phyloP scores from a whole-genome alignment of 2,888 invertebrate species.

The Poecilobothrus nobilitatus region DNA sequence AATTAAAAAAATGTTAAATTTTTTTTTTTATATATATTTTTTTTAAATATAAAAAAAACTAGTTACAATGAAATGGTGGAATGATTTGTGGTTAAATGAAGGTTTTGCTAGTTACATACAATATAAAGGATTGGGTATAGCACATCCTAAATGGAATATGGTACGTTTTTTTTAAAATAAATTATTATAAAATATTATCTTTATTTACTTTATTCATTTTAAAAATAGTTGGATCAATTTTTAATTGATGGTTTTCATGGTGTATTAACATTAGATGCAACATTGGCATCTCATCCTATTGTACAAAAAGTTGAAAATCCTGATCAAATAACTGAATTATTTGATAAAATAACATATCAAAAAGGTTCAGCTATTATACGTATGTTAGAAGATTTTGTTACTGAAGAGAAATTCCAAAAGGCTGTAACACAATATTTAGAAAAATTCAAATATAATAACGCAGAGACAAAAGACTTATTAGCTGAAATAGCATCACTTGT shows the following conservation, averaged over 20 bases:
- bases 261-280: slow-evolving; percentile 67
- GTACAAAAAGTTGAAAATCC: slow-evolving; percentile 76
- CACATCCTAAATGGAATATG: slow-evolving; percentile 73
- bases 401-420: slow-evolving; percentile 56
- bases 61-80: slow-evolving; percentile 93
- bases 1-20: too few relatives aligned
- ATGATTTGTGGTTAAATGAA: slow-evolving; percentile 87
- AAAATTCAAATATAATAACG: slow-evolving; percentile 61
- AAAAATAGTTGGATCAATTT: slow-evolving; percentile 64
- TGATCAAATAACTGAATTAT: slow-evolving; percentile 83
- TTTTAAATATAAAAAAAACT: too few relatives aligned
- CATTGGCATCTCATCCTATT: slow-evolving; percentile 81
- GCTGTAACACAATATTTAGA: slow-evolving; percentile 69
- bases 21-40: too few relatives aligned
- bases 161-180: slow-evolving; percentile 46
- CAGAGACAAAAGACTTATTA: slow-evolving; percentile 71
- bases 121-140: slow-evolving; percentile 63
- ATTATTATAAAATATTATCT: too few relatives aligned
- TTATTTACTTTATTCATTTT: too few relatives aligned
- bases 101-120: slow-evolving; percentile 89
- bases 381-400: slow-evolving; percentile 77
- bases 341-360: slow-evolving; percentile 83
- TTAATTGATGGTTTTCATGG: slow-evolving; percentile 60
- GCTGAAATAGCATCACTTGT: slow-evolving; percentile 48
- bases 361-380: slow-evolving; percentile 86